These are phyloP conservation scores for Hypselothyrea guttata DNA, from an alignment of 2,888 invertebrate genomes.

Conservation along the genomic window DNA sequence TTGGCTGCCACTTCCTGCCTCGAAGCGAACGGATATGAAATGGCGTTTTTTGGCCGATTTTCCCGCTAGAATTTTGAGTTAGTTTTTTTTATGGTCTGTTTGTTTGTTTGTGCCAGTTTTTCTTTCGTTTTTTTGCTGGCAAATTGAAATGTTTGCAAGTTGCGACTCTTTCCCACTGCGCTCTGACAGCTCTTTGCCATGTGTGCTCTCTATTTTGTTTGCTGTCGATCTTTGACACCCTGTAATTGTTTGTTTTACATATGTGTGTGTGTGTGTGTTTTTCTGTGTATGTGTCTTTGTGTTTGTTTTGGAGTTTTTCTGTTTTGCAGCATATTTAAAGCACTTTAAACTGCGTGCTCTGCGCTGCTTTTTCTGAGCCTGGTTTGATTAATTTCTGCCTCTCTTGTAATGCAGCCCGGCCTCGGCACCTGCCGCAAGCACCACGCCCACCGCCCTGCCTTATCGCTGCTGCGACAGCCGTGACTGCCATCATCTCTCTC, in stretches of 20 bases:
- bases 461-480: constrained; percentile 31
- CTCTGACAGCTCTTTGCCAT: neutral
- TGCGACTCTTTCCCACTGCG: constrained; percentile 1
- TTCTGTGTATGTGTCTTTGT: constrained; percentile 8
- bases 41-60: constrained; percentile 48
- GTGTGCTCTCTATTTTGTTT: constrained; percentile 45
- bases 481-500: constrained; percentile 1
- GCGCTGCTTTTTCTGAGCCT: constrained; percentile 10
- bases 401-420: constrained; percentile 26
- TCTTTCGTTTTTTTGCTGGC: constrained; percentile 74
- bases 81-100: constrained; percentile 5
- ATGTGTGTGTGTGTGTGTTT: neutral
- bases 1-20: constrained; percentile 59
- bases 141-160: constrained; percentile 74
- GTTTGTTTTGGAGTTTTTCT: too few relatives aligned
- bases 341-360: constrained; percentile 3
- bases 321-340: constrained; percentile 6
- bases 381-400: constrained; percentile 75
- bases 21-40: constrained; percentile 67
- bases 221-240: constrained; percentile 69
- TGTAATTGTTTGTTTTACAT: constrained; percentile 62
- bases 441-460: constrained; percentile 24
- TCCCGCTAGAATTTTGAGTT: neutral
- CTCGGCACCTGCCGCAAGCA: constrained; percentile 26
- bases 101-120: constrained; percentile 34